Conservation (phyloP, 2,797 vertebrate species). For the Molossus alvarezi region DNA sequence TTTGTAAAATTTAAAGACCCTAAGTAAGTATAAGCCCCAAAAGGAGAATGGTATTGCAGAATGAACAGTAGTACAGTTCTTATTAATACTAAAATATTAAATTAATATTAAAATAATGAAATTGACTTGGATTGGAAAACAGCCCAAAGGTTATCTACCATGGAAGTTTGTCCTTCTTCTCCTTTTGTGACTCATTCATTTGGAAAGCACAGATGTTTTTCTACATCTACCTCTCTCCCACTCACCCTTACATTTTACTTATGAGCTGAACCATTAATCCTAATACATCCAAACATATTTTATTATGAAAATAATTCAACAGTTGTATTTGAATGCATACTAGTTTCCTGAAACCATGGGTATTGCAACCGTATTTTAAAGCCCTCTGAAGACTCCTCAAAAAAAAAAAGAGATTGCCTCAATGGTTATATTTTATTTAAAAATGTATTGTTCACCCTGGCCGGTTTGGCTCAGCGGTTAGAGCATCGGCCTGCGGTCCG, state of each 20-base stretch:
- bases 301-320: slow-evolving; percentile 29
- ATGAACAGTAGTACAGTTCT: not conserved
- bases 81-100: slow-evolving; percentile 58
- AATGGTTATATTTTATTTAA: slow-evolving; percentile 14
- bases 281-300: slow-evolving; percentile 59
- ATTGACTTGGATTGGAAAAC: slow-evolving; percentile 3
- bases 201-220: slow-evolving; percentile 74
- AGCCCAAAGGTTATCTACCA: slow-evolving; percentile 26
- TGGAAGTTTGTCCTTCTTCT: slow-evolving; percentile 40
- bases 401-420: not conserved
- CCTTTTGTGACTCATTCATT: slow-evolving; percentile 47
- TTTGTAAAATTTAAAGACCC: slow-evolving; percentile 48
- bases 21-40: not conserved
- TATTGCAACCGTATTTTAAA: slow-evolving; percentile 51
- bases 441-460: not conserved
- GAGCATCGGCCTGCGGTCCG: too few species aligned
- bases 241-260: slow-evolving; percentile 71
- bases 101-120: slow-evolving; percentile 65
- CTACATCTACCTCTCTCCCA: slow-evolving; percentile 52
- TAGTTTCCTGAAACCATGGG: slow-evolving; percentile 19
- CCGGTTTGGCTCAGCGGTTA: too few species aligned
- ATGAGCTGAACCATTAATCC: slow-evolving; percentile 59
- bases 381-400: not conserved
- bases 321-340: slow-evolving; percentile 8
- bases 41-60: not conserved